A percentile compares a stretch with the other conserved stretches of the same genome.
Evolutionary conservation across 2,888 invertebrate genomes (phyloP).

Genomic region (Trilocha varians): DNA sequence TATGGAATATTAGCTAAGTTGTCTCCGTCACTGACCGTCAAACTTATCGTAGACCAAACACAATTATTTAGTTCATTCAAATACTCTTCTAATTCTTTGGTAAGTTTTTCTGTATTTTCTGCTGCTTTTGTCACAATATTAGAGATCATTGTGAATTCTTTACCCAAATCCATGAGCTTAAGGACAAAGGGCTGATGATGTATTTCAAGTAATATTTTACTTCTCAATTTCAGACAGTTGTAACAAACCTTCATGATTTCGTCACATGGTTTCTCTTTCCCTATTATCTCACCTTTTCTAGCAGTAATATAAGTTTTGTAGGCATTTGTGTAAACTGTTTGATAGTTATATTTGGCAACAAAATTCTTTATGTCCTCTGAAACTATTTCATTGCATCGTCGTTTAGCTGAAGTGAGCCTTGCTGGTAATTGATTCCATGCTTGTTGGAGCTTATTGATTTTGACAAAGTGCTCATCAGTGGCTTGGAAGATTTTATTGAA

Average conservation of each 20-base stretch:
- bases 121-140: slow-evolving; percentile 49
- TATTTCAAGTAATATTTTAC: slow-evolving; percentile 57
- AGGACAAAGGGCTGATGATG: slow-evolving; percentile 55
- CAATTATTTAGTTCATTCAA: slow-evolving; percentile 50
- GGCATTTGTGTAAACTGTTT: slow-evolving; percentile 53
- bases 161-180: slow-evolving; percentile 55
- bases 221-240: slow-evolving; percentile 68
- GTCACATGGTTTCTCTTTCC: slow-evolving; percentile 53
- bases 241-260: slow-evolving; percentile 73
- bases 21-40: slow-evolving; percentile 47
- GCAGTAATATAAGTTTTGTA: slow-evolving; percentile 53
- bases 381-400: slow-evolving; percentile 55
- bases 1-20: slow-evolving; percentile 51
- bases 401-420: slow-evolving; percentile 57
- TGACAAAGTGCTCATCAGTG: slow-evolving; percentile 45
- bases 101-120: slow-evolving; percentile 47
- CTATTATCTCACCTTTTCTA: slow-evolving; percentile 45
- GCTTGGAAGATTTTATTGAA: slow-evolving; percentile 55
- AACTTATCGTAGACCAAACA: slow-evolving; percentile 55
- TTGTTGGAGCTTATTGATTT: slow-evolving; percentile 51
- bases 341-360: slow-evolving; percentile 52
- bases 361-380: slow-evolving; percentile 51
- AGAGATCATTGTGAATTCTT: slow-evolving; percentile 55
- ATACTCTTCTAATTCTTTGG: slow-evolving; percentile 31
- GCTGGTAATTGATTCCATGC: slow-evolving; percentile 60